phyloP scores from a whole-genome alignment of 1,140 invertebrate genomes.

The Bombus superbus region DNA sequence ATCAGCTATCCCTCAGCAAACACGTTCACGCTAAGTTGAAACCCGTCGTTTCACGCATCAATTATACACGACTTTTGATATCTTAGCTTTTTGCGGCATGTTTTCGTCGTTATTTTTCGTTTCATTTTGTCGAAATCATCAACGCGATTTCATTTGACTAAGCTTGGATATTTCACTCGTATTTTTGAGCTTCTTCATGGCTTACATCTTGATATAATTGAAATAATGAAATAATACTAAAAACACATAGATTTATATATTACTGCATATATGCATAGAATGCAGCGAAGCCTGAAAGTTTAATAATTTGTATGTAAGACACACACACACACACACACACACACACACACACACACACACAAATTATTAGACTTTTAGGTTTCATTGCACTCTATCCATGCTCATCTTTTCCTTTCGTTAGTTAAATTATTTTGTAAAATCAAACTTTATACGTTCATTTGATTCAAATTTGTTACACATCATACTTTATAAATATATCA shows the following conservation, averaged over 20 bases:
- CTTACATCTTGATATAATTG: conserved; percentile 42
- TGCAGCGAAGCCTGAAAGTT: not conserved
- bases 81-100: conserved; percentile 75
- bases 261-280: not conserved
- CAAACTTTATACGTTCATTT: not conserved
- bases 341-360: too few species aligned
- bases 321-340: too few species aligned
- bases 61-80: conserved; percentile 63
- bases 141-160: conserved; percentile 59
- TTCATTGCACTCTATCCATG: not conserved
- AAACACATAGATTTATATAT: not conserved
- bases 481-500: not conserved
- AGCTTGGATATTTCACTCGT: conserved; percentile 69
- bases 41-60: conserved; percentile 63
- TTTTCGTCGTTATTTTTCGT: conserved; percentile 62
- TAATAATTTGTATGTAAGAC: not conserved
- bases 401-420: not conserved
- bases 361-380: not conserved
- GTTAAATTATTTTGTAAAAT: conserved; percentile 5
- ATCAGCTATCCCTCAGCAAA: conserved; percentile 76
- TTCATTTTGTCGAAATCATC: conserved; percentile 51
- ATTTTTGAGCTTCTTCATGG: conserved; percentile 48
- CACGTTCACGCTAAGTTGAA: conserved; percentile 80
- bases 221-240: conserved; percentile 1
- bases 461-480: not conserved